Evolutionary conservation across 2,797 vertebrate species (phyloP), one percentile per base, ranked within the genome.

Genomic region (Pangasius macronema): DNA sequence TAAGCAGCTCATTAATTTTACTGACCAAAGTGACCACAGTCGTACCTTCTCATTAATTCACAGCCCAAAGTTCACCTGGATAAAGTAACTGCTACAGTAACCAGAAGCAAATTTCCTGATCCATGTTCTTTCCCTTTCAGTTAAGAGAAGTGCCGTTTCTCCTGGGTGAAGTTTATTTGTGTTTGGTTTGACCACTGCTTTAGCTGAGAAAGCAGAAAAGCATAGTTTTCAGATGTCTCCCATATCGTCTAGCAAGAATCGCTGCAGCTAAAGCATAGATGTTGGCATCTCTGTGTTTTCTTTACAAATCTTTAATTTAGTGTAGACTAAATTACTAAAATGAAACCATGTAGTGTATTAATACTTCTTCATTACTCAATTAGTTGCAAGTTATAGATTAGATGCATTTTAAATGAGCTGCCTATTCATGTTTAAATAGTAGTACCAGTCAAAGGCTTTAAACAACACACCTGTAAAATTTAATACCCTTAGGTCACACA

Each of bases 151-250:
- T 49, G 27, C 10, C 16, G 30, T 82, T 30, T 30, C 42, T 51
- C 27, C n/a, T 65, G 42, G 80, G 39, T 82, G 14, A 46, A n/a
- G 36, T n/a, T 63, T 46, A 46, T 65, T 30, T 49, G 39, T 0
- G 49, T 65, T 82, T 63, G 57, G 14, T 65, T 16, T 65, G 61
- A 49, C 42, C 22, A 65, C 39, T 49, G 57, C 36, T 46, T 82
- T 82, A n/a, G 13, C 3, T 63, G 39, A 82, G 61, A 46, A 82
- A 82, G 81, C 81, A 65, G 39, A 67, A 51, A 49, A 46, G 61
- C 9, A 7, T 22, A 36, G 33, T 59, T 81, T 81, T 81, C 33
- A 51, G 46, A 27, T 49, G 22, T 46, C 24, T 42, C 6, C 20
- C 6, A 2, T 16, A 42, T n/a, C 3, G 24, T 46, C 2, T 42